Base-by-base conservation (phyloP, 2,888 invertebrate species). In the Leistus spinibarbis region DNA sequence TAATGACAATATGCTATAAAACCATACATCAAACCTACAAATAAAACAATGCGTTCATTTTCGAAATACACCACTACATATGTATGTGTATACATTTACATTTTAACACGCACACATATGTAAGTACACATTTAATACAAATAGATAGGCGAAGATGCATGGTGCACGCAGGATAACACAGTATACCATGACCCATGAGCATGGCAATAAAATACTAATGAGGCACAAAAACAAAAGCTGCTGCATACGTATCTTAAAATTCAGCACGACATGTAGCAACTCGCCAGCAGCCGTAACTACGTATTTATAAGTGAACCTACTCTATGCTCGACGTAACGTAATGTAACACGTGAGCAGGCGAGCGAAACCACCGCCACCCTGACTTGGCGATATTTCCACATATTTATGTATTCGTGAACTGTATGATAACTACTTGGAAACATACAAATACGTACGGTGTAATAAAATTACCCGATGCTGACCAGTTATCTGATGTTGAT, bases 161-260 rank as follows among this genome's bases (percentile, higher is more conserved):
- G 10, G n/a, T 19, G 60, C 60, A 60, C 60, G 60, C 60, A 56
- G 16, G 19, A 19, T 19, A 60, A 20, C 60, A 22, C 13, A n/a
- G 64, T 64, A 64, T 64, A 23, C 27, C 64, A 27, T 17, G 73
- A 67, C 73, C 54, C 64, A 27, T 17, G 73, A 67, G 67, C 54
- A 73, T 67, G 54, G 67, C 54, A 73, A 73, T 73, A 73, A 73
- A 73, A 73, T 73, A 73, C 73, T 73, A 73, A 73, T 73, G 73
- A 73, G 64, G 73, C 23, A 73, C 73, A 73, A 73, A 73, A 73
- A 72, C 72, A 67, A 73, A 53, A 67, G 73, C 73, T 56, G 57
- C 65, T 65, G 71, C 62, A 71, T 66, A 65, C 65, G 56, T 54
- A 73, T 67, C 67, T 73, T 73, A 73, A 73, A 73, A 73, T 73